These are phyloP conservation scores for Dasyprocta punctata DNA, from an alignment of 2,113 vertebrate species.

Conservation along the genomic window DNA sequence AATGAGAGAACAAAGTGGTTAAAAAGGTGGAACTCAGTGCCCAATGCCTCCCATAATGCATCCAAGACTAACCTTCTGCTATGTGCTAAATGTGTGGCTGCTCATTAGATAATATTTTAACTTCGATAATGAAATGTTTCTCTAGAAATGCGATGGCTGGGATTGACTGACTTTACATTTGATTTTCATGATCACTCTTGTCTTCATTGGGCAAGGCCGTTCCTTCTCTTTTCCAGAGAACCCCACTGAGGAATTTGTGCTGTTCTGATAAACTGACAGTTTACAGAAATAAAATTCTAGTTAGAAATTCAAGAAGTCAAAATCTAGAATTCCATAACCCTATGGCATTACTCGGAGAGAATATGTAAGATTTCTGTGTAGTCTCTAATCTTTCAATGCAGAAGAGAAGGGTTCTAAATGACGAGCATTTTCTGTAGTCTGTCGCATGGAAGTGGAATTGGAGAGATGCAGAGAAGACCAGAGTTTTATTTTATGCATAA, in stretches of 20 bases:
- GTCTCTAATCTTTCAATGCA: background rate
- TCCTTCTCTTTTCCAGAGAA: constrained; percentile 41
- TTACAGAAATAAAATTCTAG: constrained; percentile 21
- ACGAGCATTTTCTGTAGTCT: background rate
- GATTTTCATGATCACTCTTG: constrained; percentile 49
- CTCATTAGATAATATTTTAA: constrained; percentile 45
- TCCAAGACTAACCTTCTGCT: constrained; percentile 42
- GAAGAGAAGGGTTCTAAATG: background rate
- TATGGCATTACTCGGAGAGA: constrained; percentile 13
- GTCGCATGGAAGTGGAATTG: background rate
- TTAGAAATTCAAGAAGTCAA: constrained; percentile 57
- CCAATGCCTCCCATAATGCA: background rate
- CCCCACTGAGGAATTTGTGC: background rate
- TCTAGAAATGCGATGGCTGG: background rate
- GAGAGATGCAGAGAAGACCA: background rate
- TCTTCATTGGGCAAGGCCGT: constrained; percentile 32
- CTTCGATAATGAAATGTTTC: constrained; percentile 55
- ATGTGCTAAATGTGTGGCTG: background rate
- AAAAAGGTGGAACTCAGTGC: background rate
- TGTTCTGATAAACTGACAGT: constrained; percentile 42
- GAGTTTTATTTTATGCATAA: constrained; percentile 26
- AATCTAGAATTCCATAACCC: constrained; percentile 45
- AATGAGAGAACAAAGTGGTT: background rate
- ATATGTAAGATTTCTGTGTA: background rate
- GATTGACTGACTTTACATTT: constrained; percentile 19